A percentile compares a stretch with the other conserved stretches of the same genome.
phyloP scores from a whole-genome alignment of 2,888 invertebrate species.

The Phasia obesa region DNA sequence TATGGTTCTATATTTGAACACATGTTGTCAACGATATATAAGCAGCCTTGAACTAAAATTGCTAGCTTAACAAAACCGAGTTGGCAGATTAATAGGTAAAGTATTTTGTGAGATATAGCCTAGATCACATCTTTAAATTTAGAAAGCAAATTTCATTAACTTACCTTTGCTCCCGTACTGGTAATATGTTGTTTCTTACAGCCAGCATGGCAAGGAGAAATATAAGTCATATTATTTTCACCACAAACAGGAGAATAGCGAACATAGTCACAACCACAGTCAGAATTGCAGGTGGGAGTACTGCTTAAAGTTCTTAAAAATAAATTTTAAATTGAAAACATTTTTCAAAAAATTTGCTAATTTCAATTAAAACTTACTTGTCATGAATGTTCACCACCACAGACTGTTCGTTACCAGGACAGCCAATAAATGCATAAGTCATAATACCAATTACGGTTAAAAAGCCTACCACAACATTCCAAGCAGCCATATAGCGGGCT shows the following conservation, averaged over 20 bases:
- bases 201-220: conserved; percentile 92
- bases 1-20: too few species aligned
- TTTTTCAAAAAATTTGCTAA: background rate
- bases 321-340: background rate
- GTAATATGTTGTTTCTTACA: conserved; percentile 83
- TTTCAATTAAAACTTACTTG: conserved; percentile 69
- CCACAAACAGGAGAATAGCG: conserved; percentile 90
- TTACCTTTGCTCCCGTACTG: conserved; percentile 83
- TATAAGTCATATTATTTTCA: conserved; percentile 86
- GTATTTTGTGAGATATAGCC: too few species aligned
- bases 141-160: too few species aligned
- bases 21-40: too few species aligned
- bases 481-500: conserved; percentile 86
- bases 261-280: conserved; percentile 87
- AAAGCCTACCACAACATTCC: conserved; percentile 87
- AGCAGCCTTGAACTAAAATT: too few species aligned
- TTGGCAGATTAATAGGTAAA: too few species aligned
- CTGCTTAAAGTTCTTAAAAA: conserved; percentile 54
- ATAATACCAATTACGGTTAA: conserved; percentile 86
- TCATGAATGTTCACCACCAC: conserved; percentile 81
- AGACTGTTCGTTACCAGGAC: conserved; percentile 85
- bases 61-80: too few species aligned
- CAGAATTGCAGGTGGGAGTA: conserved; percentile 84
- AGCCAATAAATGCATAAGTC: conserved; percentile 87
- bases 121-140: too few species aligned